A percentile compares a stretch with the other conserved stretches of the same genome.
phyloP scores from a whole-genome alignment of 2,113 vertebrate species.

The Hyperopisus bebe region DNA sequence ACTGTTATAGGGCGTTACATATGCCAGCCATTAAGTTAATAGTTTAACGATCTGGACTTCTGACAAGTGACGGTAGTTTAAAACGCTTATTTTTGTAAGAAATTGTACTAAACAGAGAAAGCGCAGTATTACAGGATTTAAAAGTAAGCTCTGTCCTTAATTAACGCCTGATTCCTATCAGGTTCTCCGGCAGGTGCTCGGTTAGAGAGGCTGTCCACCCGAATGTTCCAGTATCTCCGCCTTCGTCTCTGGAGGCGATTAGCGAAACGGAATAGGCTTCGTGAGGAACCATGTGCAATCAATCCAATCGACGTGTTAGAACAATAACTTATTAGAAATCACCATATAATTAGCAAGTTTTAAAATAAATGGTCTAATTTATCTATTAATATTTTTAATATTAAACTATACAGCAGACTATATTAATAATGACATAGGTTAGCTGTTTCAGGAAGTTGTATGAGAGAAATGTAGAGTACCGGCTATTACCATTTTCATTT shows the following conservation, averaged over 20 bases:
- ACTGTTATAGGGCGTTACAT: not conserved
- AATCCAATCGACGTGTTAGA: not conserved
- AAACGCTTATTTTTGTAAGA: not conserved
- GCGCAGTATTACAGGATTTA: not conserved
- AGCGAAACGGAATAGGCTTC: not conserved
- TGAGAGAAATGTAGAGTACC: not conserved
- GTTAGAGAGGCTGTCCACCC: not conserved
- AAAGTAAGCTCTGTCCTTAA: not conserved
- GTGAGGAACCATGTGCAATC: not conserved
- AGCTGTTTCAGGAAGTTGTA: not conserved
- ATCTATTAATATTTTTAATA: not conserved
- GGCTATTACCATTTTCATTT: not conserved
- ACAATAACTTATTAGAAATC: not conserved
- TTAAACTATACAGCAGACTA: not conserved
- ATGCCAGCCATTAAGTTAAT: not conserved
- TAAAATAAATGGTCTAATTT: not conserved
- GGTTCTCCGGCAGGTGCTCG: not conserved
- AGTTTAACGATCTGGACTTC: not conserved
- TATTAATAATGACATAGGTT: not conserved
- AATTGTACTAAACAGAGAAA: not conserved
- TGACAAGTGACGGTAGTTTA: not conserved
- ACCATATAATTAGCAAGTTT: not conserved
- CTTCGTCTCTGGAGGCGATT: not conserved
- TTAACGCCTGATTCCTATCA: not conserved
- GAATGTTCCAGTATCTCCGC: not conserved